A percentile compares a stretch with the other conserved stretches of the same genome.
Conservation (phyloP, 2,113 vertebrate species). For the Felis catus region DNA sequence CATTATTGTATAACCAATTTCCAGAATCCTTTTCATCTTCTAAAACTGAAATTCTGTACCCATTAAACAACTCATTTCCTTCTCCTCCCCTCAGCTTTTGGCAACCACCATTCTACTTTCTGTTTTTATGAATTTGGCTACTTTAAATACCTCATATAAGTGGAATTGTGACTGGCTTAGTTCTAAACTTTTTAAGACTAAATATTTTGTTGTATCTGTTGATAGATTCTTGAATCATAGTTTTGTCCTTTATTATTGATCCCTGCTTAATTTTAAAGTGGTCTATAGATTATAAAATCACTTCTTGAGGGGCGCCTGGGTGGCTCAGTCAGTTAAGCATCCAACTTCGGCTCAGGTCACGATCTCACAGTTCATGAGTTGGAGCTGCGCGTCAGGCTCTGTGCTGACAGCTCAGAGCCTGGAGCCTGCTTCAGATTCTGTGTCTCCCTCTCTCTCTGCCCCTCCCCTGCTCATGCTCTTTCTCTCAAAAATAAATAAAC, state of each 20-base stretch:
- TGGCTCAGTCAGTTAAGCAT: too few species aligned
- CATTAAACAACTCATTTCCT: not conserved
- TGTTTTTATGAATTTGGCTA: not conserved
- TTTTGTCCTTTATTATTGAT: conserved; percentile 31
- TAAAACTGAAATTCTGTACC: not conserved
- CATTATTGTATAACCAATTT: not conserved
- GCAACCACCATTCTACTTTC: not conserved
- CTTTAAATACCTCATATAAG: not conserved
- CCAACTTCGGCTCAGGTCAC: too few species aligned
- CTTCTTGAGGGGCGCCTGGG: not conserved
- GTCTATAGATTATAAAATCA: not conserved
- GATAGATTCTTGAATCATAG: not conserved
- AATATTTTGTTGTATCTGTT: not conserved
- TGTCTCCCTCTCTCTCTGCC: too few species aligned
- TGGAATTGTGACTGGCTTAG: not conserved
- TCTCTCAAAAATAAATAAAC: too few species aligned
- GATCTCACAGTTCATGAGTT: too few species aligned
- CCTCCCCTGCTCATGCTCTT: too few species aligned
- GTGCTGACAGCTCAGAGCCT: too few species aligned
- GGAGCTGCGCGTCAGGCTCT: too few species aligned
- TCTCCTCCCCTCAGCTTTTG: not conserved
- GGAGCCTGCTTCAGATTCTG: too few species aligned
- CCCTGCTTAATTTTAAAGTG: not conserved
- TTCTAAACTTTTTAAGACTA: not conserved
- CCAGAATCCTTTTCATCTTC: not conserved